A percentile compares a stretch with the other conserved stretches of the same genome.
Evolutionary conservation across 2,797 vertebrate species (phyloP).

Genomic region (Vespertilio murinus): DNA sequence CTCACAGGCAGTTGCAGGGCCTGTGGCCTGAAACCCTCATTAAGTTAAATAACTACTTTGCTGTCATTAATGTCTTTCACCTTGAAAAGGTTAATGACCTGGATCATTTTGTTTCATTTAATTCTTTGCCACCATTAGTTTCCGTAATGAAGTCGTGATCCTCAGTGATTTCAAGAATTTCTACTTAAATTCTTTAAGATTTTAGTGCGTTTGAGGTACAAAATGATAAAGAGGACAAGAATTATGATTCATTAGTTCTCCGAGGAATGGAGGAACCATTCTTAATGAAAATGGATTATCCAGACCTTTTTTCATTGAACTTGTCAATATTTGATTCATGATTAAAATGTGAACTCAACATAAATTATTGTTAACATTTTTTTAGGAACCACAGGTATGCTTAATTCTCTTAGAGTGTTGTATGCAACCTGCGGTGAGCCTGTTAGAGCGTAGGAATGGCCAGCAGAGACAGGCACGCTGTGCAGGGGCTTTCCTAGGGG

Average conservation of each 20-base stretch:
- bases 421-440: neutral
- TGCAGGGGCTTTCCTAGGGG: neutral
- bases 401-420: neutral
- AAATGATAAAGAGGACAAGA: slow-evolving; percentile 76
- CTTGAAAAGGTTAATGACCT: slow-evolving; percentile 75
- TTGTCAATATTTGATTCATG: slow-evolving; percentile 77
- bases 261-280: slow-evolving; percentile 58
- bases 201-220: slow-evolving; percentile 75
- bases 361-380: slow-evolving; percentile 52
- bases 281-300: slow-evolving; percentile 74
- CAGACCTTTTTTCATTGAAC: slow-evolving; percentile 62
- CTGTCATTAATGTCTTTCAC: slow-evolving; percentile 59
- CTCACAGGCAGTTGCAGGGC: neutral
- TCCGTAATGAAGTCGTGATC: slow-evolving; percentile 87
- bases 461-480: rapidly evolving
- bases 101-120: slow-evolving; percentile 76
- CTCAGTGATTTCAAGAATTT: slow-evolving; percentile 86
- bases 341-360: slow-evolving; percentile 66
- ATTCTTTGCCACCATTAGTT: slow-evolving; percentile 76
- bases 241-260: slow-evolving; percentile 73
- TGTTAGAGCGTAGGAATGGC: slow-evolving; percentile 37
- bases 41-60: slow-evolving; percentile 65
- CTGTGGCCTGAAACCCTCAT: slow-evolving; percentile 45
- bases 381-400: neutral
- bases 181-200: slow-evolving; percentile 66